Evolutionary conservation across 2,888 invertebrate genomes (phyloP), one percentile per base, ranked within the genome.

Genomic region (Acronicta alni): DNA sequence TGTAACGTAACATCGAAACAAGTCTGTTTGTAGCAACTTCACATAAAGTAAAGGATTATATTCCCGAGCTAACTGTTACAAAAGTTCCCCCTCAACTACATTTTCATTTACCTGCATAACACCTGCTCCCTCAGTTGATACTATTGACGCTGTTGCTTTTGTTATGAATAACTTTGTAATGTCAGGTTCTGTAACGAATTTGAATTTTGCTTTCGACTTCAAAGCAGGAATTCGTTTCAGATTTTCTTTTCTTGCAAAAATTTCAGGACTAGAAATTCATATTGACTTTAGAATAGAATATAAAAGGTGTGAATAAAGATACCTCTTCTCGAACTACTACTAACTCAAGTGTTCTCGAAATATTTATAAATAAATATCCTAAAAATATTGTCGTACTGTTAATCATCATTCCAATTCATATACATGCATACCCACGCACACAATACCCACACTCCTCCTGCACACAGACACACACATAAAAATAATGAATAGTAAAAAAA

Each of bases 131-230:
- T 46, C 42, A 15, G 53, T 59, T 48, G 23, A 38, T 56, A 49
- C 23, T 47, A 52, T 57, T 57, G 39, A 9, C 49, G 15, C 10
- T 16, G 38, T 57, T 41, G 43, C 46, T 37, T 67, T 55, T 62
- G 23, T 41, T 48, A 41, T 62, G 51, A 64, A 64, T 70, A 57
- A 57, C 46, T 57, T 51, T 63, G 46, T 57, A 39, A 10, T 17
- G 17, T 47, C 15, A 14, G 23, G 7, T 51, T 18, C 47, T 48
- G 37, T 8, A 30, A 30, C 38, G 39, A 58, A 47, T 20, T 39
- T 16, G 15, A 52, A 35, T 57, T 64, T 57, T 14, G 16, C 12
- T 23, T 53, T 58, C 37, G 38, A 57, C 44, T 67, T 53, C 39
- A 9, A 18, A 20, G 8, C 6, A 32, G 20, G n/a, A 35, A n/a